Conservation (phyloP, 2,888 invertebrate genomes). For the Lacanobia oleracea region DNA sequence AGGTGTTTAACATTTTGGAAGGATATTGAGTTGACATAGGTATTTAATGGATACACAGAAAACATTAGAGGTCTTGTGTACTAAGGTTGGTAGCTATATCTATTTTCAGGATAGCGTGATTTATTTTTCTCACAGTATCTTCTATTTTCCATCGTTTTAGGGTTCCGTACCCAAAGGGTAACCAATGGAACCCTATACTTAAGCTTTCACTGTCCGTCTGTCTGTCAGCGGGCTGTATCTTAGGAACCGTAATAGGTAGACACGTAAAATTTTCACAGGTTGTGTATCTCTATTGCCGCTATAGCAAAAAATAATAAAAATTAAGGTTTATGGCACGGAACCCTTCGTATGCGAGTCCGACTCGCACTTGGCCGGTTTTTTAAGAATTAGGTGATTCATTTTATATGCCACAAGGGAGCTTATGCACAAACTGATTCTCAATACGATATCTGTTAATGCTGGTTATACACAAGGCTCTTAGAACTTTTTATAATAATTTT, state of each 20-base stretch:
- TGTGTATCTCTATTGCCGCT: too few relatives aligned
- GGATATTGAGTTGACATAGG: conserved; percentile 27
- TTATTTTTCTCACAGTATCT: not conserved
- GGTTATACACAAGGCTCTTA: not conserved
- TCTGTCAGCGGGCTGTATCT: too few relatives aligned
- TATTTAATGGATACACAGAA: not conserved
- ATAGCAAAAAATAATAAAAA: too few relatives aligned
- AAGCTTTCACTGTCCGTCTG: too few relatives aligned
- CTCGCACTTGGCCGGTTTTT: too few relatives aligned
- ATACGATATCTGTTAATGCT: not conserved
- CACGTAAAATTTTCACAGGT: too few relatives aligned
- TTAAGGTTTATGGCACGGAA: too few relatives aligned
- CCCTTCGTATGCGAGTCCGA: too few relatives aligned
- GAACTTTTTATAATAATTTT: not conserved
- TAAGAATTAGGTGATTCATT: conserved; percentile 12
- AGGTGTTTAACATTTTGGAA: conserved; percentile 32
- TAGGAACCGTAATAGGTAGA: too few relatives aligned
- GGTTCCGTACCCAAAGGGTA: too few relatives aligned
- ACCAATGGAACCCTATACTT: too few relatives aligned
- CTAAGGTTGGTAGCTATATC: not conserved
- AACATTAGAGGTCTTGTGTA: not conserved
- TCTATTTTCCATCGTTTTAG: conserved; percentile 19
- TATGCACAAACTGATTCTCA: conserved; percentile 9
- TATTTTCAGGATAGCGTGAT: not conserved
- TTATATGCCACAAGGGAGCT: not conserved